Base-by-base conservation (phyloP, 2,888 invertebrate genomes). In the Chrysodeixis includens region DNA sequence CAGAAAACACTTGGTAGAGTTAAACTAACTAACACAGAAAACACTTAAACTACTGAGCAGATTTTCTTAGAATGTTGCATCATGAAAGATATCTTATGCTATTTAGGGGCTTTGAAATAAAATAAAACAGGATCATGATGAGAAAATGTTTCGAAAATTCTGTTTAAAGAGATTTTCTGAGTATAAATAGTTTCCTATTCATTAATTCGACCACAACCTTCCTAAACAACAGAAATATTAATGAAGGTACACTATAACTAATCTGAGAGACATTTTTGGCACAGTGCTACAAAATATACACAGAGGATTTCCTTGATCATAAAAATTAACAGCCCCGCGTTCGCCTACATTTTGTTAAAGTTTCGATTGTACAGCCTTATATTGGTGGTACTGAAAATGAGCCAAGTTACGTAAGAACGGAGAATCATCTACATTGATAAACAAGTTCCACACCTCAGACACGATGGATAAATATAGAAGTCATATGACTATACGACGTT, bases 271-370 rank as follows among this genome's bases (percentile, higher is more conserved):
- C 46, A 49, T 49, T 49, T 9, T 49, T 49, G 46, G 46, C 46
- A 20, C 20, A 49, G 46, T 4, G 18, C 16, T 46, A 18, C 46
- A 46, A 16, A 46, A 46, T 40, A 40, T n/a, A 40, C 40, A 40
- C n/a, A 40, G 26, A 26, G 40, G 40, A 40, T 40, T 40, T 40
- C 40, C 40, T 40, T 40, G 40, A 40, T 40, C 40, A n/a, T 40
- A 40, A 51, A 51, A 51, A 51, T 51, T 51, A 51, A 51, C 20
- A 51, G 20, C 20, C n/a, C n/a, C 20, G 51, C 22, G 9, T 51
- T 51, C 51, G 20, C 22, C 51, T 51, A 22, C 40, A 40, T 40
- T 40, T n/a, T n/a, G 40, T 40, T 40, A 40, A 40, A 40, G 40
- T 40, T 40, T 40, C 40, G n/a, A 40, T 40, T 40, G 40, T 40